Conservation (phyloP, 92 coral and sea anemone genomes). For the Actinernus sp. region DNA sequence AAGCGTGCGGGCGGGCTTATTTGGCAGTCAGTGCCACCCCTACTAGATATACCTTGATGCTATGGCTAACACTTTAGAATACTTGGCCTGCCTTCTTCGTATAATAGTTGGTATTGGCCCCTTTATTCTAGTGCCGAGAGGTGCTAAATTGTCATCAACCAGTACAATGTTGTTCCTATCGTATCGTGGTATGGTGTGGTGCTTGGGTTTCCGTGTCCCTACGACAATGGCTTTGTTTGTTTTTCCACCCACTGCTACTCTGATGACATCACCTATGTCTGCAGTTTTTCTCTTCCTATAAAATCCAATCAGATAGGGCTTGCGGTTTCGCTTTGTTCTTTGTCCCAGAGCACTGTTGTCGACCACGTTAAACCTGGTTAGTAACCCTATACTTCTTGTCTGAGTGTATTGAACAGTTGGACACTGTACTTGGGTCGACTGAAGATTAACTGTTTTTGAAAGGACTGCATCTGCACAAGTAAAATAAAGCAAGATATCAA, state of each 20-base stretch:
- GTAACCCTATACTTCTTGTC: slow-evolving; percentile 74
- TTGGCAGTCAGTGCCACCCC: background rate
- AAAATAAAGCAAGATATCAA: no score
- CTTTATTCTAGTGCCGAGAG: slow-evolving; percentile 94
- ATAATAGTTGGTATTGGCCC: slow-evolving; percentile 95
- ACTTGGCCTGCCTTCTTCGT: slow-evolving; percentile 90
- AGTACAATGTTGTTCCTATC: slow-evolving; percentile 93
- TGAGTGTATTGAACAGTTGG: slow-evolving; percentile 12
- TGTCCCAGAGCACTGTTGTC: slow-evolving; percentile 96
- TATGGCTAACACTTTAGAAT: slow-evolving; percentile 97
- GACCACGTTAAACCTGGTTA: slow-evolving; percentile 93
- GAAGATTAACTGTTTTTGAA: no score
- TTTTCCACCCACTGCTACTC: slow-evolving; percentile 98
- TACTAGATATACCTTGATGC: slow-evolving; percentile 87
- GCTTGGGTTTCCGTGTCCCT: slow-evolving; percentile 94
- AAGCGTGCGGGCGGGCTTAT: background rate
- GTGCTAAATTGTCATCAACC: slow-evolving; percentile 97
- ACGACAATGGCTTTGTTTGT: slow-evolving; percentile 93
- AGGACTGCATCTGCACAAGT: no score
- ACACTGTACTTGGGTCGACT: background rate
- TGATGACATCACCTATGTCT: slow-evolving; percentile 92
- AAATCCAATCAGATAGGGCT: slow-evolving; percentile 95
- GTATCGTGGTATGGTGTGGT: slow-evolving; percentile 94
- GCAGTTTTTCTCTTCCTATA: slow-evolving; percentile 96
- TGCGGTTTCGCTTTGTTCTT: slow-evolving; percentile 85